A percentile compares a stretch with the other conserved stretches of the same genome.
Evolutionary conservation across 2,113 vertebrate genomes (phyloP).

Genomic region (Chaenogobius annularis): DNA sequence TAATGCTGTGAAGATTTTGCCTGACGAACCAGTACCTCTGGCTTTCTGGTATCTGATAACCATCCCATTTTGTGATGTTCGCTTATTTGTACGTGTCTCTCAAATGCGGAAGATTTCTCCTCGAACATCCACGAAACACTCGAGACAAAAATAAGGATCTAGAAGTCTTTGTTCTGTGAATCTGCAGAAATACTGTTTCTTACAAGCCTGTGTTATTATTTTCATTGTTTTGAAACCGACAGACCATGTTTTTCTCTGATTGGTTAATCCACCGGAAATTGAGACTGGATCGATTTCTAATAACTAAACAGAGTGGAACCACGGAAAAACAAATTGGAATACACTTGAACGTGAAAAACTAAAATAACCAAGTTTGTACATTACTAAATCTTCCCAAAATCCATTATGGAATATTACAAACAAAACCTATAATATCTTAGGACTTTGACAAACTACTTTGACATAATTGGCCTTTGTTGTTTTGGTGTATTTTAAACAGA

Average conservation of each 20-base stretch:
- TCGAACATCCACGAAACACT: background rate
- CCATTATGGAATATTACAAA: background rate
- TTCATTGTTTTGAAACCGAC: background rate
- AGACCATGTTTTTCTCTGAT: background rate
- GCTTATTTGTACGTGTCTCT: background rate
- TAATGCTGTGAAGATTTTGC: no score
- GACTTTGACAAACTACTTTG: background rate
- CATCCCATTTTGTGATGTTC: no score
- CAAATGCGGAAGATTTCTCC: background rate
- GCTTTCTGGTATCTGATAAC: no score
- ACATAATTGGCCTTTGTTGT: constrained; percentile 9
- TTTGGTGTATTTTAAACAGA: constrained; percentile 32
- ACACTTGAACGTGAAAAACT: no score
- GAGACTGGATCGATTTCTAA: no score
- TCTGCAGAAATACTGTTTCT: background rate
- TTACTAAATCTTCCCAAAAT: background rate
- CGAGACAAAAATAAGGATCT: background rate
- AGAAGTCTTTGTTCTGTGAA: background rate
- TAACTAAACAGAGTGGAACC: background rate
- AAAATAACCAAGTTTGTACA: no score
- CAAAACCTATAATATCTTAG: background rate
- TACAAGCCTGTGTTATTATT: background rate
- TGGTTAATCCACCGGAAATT: background rate
- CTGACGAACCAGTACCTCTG: no score
- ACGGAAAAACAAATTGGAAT: background rate